Evolutionary conservation across 2,797 vertebrate species (phyloP), one percentile per base, ranked within the genome.

Genomic region (Discoglossus pictus): DNA sequence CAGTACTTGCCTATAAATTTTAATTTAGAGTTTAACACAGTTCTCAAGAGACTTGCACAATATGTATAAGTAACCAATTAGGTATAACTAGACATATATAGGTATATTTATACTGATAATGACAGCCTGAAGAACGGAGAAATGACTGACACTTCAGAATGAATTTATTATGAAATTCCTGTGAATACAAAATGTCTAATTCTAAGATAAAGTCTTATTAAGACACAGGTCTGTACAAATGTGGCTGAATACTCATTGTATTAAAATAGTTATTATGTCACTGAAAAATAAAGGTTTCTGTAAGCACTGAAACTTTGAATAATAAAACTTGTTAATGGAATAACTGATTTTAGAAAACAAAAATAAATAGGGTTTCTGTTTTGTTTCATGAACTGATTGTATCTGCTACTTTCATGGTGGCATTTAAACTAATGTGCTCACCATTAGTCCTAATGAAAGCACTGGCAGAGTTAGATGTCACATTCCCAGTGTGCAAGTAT

Each of bases 41-140:
- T 21, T 31, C 58, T 34, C 35, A 21, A 58, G 36, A 24, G 50
- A 36, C 10, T 44, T 55, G 54, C n/a, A 21, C 47, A 51, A 20
- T 43, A 61, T 24, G 31, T 43, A 34, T 23, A 44, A 44, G 38
- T 54, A 35, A 61, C 31, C 38, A 69, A 69, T 69, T 61, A 54
- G 65, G 24, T 36, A 27, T 51, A 60, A 51, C 36, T 40, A 21
- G 20, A 67, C 18, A 24, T 50, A 59, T 16, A 7, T 17, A 35
- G 18, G 34, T 65, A 65, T 47, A n/a, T n/a, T n/a, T n/a, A n/a
- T n/a, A n/a, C 27, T 31, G 8, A 8, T 31, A 65, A 56, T 27
- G 42, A 27, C 52, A 65, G 27, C 65, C 24, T 36, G 16, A 13
- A 61, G 51, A 12, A 35, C 43, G n/a, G 35, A 16, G 59, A 52